Conservation (phyloP, 1,140 invertebrate species). For the Portunus trituberculatus region DNA sequence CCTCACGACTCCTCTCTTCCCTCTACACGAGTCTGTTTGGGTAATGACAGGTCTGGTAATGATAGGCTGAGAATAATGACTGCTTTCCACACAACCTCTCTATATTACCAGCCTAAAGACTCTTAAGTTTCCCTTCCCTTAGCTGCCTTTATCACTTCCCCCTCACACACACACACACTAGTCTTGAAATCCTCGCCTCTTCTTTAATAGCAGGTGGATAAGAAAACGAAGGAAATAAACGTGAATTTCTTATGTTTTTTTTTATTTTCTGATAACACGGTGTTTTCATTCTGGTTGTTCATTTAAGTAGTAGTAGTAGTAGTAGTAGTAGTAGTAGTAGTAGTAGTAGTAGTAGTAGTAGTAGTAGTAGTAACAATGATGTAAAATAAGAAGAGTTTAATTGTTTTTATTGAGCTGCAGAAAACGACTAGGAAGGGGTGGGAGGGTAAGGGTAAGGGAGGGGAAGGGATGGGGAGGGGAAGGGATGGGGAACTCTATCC, state of each 20-base stretch:
- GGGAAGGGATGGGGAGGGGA: too few species aligned
- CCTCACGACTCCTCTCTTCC: not conserved
- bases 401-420: too few species aligned
- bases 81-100: not conserved
- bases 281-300: too few species aligned
- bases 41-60: not conserved
- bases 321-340: slow-evolving; percentile 34
- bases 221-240: too few species aligned
- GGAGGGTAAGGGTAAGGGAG: too few species aligned
- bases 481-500: too few species aligned
- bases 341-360: slow-evolving; percentile 34
- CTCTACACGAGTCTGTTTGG: not conserved
- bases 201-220: not conserved
- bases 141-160: too few species aligned
- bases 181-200: not conserved
- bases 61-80: not conserved
- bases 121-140: too few species aligned
- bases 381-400: too few species aligned
- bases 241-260: too few species aligned
- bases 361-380: slow-evolving; percentile 17
- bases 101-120: not conserved
- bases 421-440: too few species aligned
- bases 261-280: too few species aligned
- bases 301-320: slow-evolving; percentile 27
- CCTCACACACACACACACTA: not conserved